Conservation (phyloP, 2,113 vertebrate species). For the Callipepla californica region DNA sequence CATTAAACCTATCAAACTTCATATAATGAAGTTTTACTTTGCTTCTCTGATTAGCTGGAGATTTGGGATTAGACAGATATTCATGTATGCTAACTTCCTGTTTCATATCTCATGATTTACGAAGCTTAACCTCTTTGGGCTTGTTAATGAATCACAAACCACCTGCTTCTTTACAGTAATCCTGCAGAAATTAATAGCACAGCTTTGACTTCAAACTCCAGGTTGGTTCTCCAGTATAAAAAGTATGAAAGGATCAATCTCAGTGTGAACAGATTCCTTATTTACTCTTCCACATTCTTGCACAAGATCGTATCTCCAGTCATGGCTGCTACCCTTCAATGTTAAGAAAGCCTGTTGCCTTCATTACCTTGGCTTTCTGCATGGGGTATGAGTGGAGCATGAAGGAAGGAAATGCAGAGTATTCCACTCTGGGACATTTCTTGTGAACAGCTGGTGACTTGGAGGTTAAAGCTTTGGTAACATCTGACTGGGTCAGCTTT, state of each 20-base stretch:
- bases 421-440: neutral
- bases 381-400: neutral
- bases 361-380: neutral
- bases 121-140: conserved; percentile 41
- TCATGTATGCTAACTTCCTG: conserved; percentile 45
- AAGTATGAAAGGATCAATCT: neutral
- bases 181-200: conserved; percentile 3
- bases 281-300: neutral
- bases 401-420: neutral
- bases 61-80: conserved; percentile 12
- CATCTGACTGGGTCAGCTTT: neutral
- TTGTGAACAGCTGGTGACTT: neutral
- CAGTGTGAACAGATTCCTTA: neutral
- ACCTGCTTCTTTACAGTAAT: conserved; percentile 53
- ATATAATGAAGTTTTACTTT: neutral
- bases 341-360: neutral
- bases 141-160: conserved; percentile 44
- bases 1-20: neutral
- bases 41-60: conserved; percentile 16
- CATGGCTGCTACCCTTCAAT: neutral
- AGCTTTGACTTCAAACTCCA: conserved; percentile 12
- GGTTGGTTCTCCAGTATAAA: neutral
- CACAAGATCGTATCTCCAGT: neutral
- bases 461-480: neutral
- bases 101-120: conserved; percentile 45